Conservation (phyloP, 2,113 vertebrate species). For the Grantiella picta region DNA sequence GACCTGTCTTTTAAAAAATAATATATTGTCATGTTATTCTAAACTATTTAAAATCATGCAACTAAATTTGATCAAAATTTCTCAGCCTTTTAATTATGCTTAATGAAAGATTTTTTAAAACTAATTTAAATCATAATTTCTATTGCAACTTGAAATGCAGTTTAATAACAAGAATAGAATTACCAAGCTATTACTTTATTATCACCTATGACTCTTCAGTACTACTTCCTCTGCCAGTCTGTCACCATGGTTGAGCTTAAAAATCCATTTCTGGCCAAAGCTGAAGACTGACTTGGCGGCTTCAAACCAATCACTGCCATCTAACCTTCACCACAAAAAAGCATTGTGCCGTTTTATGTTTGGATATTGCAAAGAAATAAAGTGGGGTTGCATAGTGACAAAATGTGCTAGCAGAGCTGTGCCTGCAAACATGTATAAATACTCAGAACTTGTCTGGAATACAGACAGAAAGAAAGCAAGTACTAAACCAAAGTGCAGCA, state of each 20-base stretch:
- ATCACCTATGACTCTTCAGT: background rate
- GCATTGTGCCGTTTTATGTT: background rate
- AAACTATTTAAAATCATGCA: constrained; percentile 57
- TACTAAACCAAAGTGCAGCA: background rate
- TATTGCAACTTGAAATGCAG: background rate
- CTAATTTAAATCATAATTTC: background rate
- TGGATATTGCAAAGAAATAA: background rate
- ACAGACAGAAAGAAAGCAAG: background rate
- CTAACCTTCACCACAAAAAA: background rate
- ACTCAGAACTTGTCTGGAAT: background rate
- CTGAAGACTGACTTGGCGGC: background rate
- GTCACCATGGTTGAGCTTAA: background rate
- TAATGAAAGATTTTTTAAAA: constrained; percentile 2
- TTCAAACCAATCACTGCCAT: background rate
- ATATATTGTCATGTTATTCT: constrained; percentile 56
- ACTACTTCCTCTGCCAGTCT: background rate
- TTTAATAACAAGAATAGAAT: background rate
- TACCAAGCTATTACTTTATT: background rate
- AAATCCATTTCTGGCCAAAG: background rate
- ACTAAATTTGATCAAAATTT: constrained; percentile 35
- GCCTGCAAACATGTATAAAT: background rate
- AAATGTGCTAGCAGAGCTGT: background rate
- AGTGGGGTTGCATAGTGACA: background rate
- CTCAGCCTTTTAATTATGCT: constrained; percentile 26
- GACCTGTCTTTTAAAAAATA: constrained; percentile 33